These are phyloP conservation scores for Cricetomys ansorgei DNA, from an alignment of 2,113 vertebrate genomes.

Conservation along the genomic window DNA sequence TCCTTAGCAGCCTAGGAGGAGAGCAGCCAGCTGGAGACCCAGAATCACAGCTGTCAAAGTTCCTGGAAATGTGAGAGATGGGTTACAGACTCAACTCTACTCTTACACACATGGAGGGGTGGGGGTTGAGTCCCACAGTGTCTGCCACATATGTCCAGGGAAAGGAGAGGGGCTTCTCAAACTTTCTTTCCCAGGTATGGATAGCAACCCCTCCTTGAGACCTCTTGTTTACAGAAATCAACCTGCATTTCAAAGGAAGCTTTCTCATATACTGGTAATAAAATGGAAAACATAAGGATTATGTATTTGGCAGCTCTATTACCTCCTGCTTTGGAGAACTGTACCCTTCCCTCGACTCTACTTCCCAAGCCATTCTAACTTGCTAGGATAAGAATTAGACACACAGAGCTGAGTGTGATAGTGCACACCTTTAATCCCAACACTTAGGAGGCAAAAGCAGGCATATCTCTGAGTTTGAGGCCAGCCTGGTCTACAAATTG, in stretches of 20 bases:
- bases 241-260: slow-evolving; percentile 17
- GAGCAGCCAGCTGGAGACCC: not conserved
- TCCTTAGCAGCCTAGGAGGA: not conserved
- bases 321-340: not conserved
- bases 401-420: not conserved
- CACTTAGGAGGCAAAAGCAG: not conserved
- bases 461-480: not conserved
- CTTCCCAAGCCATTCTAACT: not conserved
- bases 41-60: not conserved
- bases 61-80: not conserved
- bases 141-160: not conserved
- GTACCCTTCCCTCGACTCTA: not conserved
- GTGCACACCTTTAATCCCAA: not conserved
- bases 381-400: not conserved
- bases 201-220: not conserved
- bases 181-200: not conserved
- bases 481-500: too few relatives aligned
- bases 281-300: not conserved
- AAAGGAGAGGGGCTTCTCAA: not conserved
- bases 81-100: not conserved
- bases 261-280: not conserved
- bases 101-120: not conserved
- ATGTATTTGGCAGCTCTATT: not conserved
- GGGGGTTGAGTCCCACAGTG: not conserved
- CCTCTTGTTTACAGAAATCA: slow-evolving; percentile 15